phyloP scores from a whole-genome alignment of 2,888 invertebrate species.

The Tenthredo livida region DNA sequence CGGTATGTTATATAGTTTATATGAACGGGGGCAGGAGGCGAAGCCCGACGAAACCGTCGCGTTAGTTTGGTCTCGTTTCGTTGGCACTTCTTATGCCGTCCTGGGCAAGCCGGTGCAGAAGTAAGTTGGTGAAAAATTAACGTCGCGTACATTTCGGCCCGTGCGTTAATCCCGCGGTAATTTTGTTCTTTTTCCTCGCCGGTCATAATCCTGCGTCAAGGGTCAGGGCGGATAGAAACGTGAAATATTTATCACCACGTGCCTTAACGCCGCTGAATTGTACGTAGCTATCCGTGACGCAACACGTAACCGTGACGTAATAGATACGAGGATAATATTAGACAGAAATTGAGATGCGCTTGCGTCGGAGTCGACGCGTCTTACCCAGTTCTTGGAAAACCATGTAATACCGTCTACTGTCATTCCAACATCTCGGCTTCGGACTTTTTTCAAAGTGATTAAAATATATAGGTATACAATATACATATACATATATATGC shows the following conservation, averaged over 20 bases:
- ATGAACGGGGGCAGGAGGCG: constrained; percentile 13
- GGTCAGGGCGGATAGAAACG: neutral
- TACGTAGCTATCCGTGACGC: constrained; percentile 59
- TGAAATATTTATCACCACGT: constrained; percentile 57
- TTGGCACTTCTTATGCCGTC: neutral
- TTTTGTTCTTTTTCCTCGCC: no score
- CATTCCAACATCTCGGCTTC: neutral
- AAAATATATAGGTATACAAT: neutral
- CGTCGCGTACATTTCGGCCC: neutral
- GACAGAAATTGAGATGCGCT: neutral
- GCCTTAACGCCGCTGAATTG: constrained; percentile 46
- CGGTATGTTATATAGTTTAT: neutral
- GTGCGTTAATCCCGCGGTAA: no score
- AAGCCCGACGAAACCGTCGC: constrained; percentile 54
- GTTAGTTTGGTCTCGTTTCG: constrained; percentile 9
- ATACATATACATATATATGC: no score
- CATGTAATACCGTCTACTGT: constrained; percentile 22
- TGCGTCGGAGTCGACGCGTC: constrained; percentile 24
- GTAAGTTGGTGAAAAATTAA: neutral
- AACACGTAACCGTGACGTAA: constrained; percentile 60
- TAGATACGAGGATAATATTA: neutral
- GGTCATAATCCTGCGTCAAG: no score
- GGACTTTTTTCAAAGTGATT: neutral
- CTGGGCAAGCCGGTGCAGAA: neutral
- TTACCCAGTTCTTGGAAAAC: constrained; percentile 7